Percentiles rank a stretch among this genome's conserved stretches.
These are phyloP conservation scores for Bubo scandiacus DNA, from an alignment of 2,113 vertebrate species.

Conservation along the genomic window DNA sequence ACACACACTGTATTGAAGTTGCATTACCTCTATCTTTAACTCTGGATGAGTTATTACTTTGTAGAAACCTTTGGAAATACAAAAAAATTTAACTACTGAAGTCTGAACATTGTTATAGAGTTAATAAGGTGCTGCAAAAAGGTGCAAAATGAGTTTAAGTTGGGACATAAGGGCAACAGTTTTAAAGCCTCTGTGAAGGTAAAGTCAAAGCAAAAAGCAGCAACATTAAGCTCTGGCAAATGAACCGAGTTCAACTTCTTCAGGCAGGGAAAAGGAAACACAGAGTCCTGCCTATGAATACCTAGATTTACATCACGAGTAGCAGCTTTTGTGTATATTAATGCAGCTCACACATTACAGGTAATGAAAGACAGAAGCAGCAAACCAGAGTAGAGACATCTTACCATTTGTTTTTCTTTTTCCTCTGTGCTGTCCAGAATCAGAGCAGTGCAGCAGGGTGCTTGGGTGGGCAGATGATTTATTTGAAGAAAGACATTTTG, in stretches of 20 bases:
- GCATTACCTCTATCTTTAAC: background rate
- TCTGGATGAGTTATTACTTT: background rate
- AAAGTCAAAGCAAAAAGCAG: background rate
- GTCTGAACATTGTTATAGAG: background rate
- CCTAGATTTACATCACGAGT: background rate
- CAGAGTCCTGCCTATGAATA: rapidly evolving
- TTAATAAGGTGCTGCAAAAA: background rate
- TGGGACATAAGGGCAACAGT: background rate
- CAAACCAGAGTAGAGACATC: background rate
- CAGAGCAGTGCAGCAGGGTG: slow-evolving; percentile 76
- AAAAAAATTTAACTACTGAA: background rate
- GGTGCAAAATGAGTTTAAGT: background rate
- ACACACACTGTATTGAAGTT: background rate
- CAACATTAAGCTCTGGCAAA: background rate
- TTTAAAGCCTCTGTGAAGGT: background rate
- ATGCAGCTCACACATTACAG: background rate
- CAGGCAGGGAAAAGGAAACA: background rate
- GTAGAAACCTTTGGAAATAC: background rate
- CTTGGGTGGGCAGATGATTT: slow-evolving; percentile 78
- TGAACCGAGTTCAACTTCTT: background rate
- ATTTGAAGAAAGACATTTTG: slow-evolving; percentile 73
- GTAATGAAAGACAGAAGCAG: background rate
- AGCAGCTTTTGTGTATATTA: background rate
- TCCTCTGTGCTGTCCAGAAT: slow-evolving; percentile 79
- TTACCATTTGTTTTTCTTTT: slow-evolving; percentile 78